Base-by-base conservation (phyloP, 2,888 invertebrate genomes). In the Perizoma flavofasciatum region DNA sequence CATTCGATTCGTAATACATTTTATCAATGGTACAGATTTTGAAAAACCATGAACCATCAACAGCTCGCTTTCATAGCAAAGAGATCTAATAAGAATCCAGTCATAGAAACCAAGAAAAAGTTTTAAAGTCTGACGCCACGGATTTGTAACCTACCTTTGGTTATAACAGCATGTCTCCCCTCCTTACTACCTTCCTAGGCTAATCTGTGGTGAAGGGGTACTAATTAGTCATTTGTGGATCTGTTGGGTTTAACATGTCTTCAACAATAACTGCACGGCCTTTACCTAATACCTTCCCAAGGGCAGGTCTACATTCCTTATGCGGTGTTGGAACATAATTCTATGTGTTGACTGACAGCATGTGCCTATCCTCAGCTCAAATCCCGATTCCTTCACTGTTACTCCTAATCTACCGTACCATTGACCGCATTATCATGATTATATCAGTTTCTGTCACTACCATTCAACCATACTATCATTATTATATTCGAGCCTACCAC, bases 101-200 rank as follows among this genome's bases (percentile, higher is more conserved):
- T 22, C 22, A 22, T 22, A 22, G 22, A 3, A 22, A 22, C 22
- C 22, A 22, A 22, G 3, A 22, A 22, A 22, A 22, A 22, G 22
- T 22, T 22, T 22, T 22, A 22, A 22, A 22, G 22, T 49, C 50
- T 45, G 43, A 50, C 59, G 55, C 73, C 78, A 78, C 74, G 71
- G 78, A 73, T 73, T 49, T 72, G 6, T 82, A 83, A 85, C 70
- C 60, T 58, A 49, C 55, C 51, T 61, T 40, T 55, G 65, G 71
- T 52, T 75, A 69, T 89, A 86, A 89, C 65, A 63, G 88, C 88
- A 89, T 83, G 89, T 63, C 8, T 32, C 86, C 90, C 73, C 10
- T 82, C 88, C 88, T 53, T 9, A 55, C 32, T 63, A 71, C 85
- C 86, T 70, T 88, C 86, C 89, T 77, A 49, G 41, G 50, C 59